A percentile compares a stretch with the other conserved stretches of the same genome.
phyloP scores from a whole-genome alignment of 2,888 invertebrate genomes.

The Congeria kusceri region DNA sequence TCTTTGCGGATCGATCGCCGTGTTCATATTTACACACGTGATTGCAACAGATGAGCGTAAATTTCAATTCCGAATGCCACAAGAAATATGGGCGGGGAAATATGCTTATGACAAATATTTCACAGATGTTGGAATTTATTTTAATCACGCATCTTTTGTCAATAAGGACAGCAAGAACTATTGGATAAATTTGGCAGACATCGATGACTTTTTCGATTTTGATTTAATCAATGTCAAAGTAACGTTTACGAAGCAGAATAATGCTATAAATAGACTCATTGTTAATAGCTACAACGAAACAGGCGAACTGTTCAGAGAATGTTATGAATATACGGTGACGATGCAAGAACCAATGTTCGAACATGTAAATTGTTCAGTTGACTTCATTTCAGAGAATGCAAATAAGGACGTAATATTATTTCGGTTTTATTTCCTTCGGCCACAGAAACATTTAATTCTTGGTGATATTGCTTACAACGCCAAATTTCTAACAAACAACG shows the following conservation, averaged over 20 bases:
- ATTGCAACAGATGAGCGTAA: constrained; percentile 42
- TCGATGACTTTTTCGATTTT: constrained; percentile 37
- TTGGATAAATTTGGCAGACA: constrained; percentile 66
- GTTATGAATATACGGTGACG: constrained; percentile 54
- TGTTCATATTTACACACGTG: constrained; percentile 64
- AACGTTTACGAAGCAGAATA: constrained; percentile 11
- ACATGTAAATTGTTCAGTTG: constrained; percentile 31
- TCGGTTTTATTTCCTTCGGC: constrained; percentile 52
- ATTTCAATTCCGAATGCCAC: constrained; percentile 50
- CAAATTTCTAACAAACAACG: constrained; percentile 22
- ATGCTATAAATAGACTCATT: constrained; percentile 37
- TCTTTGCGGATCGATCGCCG: constrained; percentile 48
- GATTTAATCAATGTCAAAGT: constrained; percentile 45
- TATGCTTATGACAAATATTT: constrained; percentile 69
- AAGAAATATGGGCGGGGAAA: constrained; percentile 52
- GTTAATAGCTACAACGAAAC: constrained; percentile 47
- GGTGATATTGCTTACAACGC: constrained; percentile 71
- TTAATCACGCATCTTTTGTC: constrained; percentile 58
- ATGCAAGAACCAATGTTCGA: constrained; percentile 6
- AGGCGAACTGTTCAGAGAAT: constrained; percentile 52
- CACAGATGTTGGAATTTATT: constrained; percentile 69
- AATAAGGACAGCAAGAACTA: constrained; percentile 27
- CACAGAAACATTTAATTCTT: constrained; percentile 53
- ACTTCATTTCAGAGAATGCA: constrained; percentile 23
- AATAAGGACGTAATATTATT: constrained; percentile 45